These are phyloP conservation scores for Notothenia rossii DNA, from an alignment of 2,113 vertebrate species.

Conservation along the genomic window DNA sequence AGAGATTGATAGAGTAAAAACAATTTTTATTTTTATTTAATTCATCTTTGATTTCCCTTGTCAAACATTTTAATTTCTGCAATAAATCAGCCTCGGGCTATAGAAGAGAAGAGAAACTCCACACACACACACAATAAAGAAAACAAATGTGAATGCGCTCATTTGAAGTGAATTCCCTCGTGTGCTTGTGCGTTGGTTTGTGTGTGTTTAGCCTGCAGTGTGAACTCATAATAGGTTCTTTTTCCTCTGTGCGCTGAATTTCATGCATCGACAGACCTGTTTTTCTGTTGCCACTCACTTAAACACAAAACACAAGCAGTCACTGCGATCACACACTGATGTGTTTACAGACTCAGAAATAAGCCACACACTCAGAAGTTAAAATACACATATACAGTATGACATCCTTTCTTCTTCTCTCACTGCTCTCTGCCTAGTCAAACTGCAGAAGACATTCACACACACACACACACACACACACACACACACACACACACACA, in stretches of 20 bases:
- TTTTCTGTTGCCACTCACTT: conserved; percentile 49
- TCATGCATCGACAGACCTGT: conserved; percentile 69
- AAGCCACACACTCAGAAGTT: conserved; percentile 27
- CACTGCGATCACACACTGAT: conserved; percentile 38
- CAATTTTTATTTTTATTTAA: conserved; percentile 66
- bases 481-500: not conserved
- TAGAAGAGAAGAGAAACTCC: conserved; percentile 38
- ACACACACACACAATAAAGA: conserved; percentile 2
- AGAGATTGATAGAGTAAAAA: conserved; percentile 70
- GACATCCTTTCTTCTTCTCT: not conserved
- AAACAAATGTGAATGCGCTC: conserved; percentile 22
- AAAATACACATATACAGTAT: conserved; percentile 24
- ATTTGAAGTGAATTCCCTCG: conserved; percentile 52
- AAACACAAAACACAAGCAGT: conserved; percentile 52
- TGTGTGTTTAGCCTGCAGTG: conserved; percentile 66
- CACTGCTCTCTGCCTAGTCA: not conserved
- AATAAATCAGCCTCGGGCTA: conserved; percentile 75
- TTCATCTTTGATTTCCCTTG: conserved; percentile 75
- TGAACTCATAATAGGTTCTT: conserved; percentile 71
- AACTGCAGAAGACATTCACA: not conserved
- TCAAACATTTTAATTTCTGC: conserved; percentile 74
- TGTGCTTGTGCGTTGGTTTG: conserved; percentile 27
- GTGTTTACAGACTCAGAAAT: conserved; percentile 38
- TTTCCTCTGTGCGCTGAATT: conserved; percentile 72
- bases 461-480: not conserved